Percentiles rank a stretch among this genome's conserved stretches.
Conservation (phyloP, 1,140 invertebrate genomes). For the Chironomus striatipennis region DNA sequence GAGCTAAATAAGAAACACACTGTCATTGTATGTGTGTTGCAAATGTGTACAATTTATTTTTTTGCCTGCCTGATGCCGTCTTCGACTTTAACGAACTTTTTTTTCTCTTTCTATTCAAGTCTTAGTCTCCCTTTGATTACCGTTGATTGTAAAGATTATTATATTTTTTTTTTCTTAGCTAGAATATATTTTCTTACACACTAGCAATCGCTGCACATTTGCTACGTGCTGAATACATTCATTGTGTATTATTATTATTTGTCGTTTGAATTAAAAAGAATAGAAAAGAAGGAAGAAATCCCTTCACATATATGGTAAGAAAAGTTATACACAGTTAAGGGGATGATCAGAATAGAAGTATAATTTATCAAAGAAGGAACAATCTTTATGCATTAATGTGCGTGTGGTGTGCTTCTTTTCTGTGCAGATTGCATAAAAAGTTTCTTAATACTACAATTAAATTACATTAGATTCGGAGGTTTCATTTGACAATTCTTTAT, state of each 20-base stretch:
- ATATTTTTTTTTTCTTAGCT: neutral
- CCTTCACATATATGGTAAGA: constrained; percentile 2
- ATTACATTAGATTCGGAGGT: constrained; percentile 20
- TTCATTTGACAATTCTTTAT: neutral
- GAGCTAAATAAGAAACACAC: neutral
- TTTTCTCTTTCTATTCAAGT: neutral
- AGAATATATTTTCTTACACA: neutral
- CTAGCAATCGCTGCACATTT: neutral
- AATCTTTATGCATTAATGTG: neutral
- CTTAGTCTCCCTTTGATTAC: constrained; percentile 7
- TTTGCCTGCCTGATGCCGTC: neutral
- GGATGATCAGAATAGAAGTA: neutral
- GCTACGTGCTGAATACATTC: constrained; percentile 5
- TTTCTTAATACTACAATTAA: constrained; percentile 11
- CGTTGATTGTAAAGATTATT: constrained; percentile 18
- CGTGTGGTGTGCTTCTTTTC: neutral
- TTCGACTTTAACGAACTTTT: constrained; percentile 19
- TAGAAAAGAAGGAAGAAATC: neutral
- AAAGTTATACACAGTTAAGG: neutral
- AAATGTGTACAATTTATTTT: neutral
- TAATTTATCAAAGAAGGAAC: constrained; percentile 4
- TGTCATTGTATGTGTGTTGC: neutral
- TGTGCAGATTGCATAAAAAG: neutral
- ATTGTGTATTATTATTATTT: neutral
- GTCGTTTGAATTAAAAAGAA: neutral